These are phyloP conservation scores for Haliclystus octoradiatus DNA, from an alignment of 30 jellyfish, hydroid and myxozoan genomes.

Conservation along the genomic window DNA sequence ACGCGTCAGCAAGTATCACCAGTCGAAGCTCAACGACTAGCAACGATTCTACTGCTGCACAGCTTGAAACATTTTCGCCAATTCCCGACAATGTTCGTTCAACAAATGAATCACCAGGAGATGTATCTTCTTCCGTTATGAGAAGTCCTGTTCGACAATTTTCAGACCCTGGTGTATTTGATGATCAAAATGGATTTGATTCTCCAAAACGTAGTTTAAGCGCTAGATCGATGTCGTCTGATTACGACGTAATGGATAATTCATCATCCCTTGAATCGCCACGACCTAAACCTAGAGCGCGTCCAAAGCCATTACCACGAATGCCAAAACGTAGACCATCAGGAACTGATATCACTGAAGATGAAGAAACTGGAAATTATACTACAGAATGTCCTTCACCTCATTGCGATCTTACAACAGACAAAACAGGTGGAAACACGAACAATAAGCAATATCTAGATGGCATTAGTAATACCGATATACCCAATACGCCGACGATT, in stretches of 20 bases:
- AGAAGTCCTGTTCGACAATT: background rate
- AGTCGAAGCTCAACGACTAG: background rate
- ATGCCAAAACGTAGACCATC: background rate
- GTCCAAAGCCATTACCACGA: slow-evolving; percentile 2
- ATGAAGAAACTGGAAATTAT: background rate
- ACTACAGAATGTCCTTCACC: no score
- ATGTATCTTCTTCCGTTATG: background rate
- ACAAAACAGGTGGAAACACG: no score
- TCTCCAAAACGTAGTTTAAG: background rate
- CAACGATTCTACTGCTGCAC: background rate
- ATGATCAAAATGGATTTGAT: background rate
- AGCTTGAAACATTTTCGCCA: background rate
- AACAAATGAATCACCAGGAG: background rate
- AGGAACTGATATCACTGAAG: background rate
- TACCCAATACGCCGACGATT: background rate
- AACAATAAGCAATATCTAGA: no score
- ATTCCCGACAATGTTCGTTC: background rate
- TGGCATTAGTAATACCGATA: no score
- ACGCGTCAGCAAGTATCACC: background rate
- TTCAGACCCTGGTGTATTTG: background rate
- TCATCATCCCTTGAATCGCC: background rate
- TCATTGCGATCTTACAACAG: no score
- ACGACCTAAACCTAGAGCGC: background rate
- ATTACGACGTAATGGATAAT: background rate
- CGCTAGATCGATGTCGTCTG: background rate